A percentile compares a stretch with the other conserved stretches of the same genome.
Evolutionary conservation across 2,113 vertebrate genomes (phyloP).

Genomic region (Petaurus breviceps): DNA sequence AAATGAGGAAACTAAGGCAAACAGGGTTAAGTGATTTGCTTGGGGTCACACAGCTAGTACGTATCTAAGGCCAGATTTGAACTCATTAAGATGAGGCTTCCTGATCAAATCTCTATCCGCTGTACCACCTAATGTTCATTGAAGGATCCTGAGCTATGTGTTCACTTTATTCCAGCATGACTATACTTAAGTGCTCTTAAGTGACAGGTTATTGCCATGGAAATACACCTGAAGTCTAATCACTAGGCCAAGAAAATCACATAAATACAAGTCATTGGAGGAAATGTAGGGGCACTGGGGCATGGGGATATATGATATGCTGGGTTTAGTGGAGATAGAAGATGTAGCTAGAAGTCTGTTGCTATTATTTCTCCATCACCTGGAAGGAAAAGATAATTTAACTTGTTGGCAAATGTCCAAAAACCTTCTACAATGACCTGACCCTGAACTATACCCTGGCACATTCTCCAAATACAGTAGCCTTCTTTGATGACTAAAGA

Average conservation of each 20-base stretch:
- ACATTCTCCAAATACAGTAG: not conserved
- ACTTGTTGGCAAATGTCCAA: not conserved
- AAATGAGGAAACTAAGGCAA: not conserved
- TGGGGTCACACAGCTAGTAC: not conserved
- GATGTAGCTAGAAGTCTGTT: not conserved
- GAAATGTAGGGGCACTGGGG: not conserved
- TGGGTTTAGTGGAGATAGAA: not conserved
- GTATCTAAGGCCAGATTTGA: not conserved
- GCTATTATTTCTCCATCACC: not conserved
- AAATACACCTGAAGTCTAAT: not conserved
- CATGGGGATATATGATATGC: not conserved
- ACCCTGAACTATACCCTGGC: constrained; percentile 1
- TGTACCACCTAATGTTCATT: not conserved
- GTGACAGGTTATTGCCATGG: not conserved
- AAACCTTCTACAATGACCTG: not conserved
- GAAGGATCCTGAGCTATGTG: not conserved
- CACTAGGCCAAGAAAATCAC: not conserved
- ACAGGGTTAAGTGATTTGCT: not conserved
- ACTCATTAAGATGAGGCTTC: not conserved
- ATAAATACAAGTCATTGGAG: not conserved
- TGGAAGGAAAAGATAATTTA: not conserved
- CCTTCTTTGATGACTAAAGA: not conserved
- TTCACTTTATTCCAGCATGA: not conserved
- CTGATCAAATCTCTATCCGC: not conserved
- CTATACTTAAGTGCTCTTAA: not conserved